Evolutionary conservation across 2,113 vertebrate genomes (phyloP).

Genomic region (Synodontis membranacea): DNA sequence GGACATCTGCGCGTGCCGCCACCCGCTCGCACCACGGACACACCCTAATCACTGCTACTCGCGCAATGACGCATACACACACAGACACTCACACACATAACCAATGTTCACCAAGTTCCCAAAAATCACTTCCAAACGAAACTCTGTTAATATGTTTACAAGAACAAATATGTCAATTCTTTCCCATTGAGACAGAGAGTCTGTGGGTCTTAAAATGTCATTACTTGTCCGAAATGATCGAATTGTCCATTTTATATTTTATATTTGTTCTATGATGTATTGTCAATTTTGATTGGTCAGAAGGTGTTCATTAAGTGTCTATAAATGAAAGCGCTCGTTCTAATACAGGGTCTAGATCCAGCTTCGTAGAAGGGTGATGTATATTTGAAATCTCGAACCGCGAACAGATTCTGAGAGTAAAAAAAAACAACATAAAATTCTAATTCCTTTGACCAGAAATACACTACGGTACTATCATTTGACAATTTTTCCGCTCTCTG

Average conservation of each 20-base stretch:
- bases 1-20: conserved; percentile 50
- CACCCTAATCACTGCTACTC: conserved; percentile 26
- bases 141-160: conserved; percentile 33
- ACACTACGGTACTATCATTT: neutral
- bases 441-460: conserved; percentile 29
- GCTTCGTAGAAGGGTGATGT: neutral
- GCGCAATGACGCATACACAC: conserved; percentile 28
- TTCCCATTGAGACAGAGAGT: neutral
- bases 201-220: neutral
- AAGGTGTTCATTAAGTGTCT: neutral
- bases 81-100: conserved; percentile 13
- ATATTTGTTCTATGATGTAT: neutral
- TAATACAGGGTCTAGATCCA: neutral
- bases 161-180: neutral
- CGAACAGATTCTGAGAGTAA: neutral
- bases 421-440: conserved; percentile 13
- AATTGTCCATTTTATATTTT: neutral
- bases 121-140: conserved; percentile 13
- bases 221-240: neutral
- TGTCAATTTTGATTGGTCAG: neutral
- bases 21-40: conserved; percentile 27
- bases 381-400: no score
- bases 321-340: neutral
- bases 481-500: neutral
- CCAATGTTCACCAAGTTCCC: conserved; percentile 44